Evolutionary conservation across 2,888 invertebrate genomes (phyloP).

Genomic region (Auanema sp.): DNA sequence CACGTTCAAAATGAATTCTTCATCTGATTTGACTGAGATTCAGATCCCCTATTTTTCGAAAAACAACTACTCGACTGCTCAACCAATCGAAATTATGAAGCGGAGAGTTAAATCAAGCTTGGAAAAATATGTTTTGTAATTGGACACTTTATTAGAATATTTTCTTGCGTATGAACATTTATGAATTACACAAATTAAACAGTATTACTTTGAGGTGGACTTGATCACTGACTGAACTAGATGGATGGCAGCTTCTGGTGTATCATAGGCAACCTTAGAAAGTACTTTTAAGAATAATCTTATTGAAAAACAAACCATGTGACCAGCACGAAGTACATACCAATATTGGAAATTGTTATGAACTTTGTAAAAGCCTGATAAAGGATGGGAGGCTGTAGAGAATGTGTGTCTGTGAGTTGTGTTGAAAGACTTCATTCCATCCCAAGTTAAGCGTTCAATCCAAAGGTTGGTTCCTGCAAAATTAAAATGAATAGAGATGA

Average conservation of each 20-base stretch:
- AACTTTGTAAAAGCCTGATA: conserved; percentile 48
- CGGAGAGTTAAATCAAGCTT: too few relatives aligned
- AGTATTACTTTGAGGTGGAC: conserved; percentile 24
- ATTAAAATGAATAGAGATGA: not conserved
- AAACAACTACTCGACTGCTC: too few relatives aligned
- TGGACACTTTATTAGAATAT: not conserved
- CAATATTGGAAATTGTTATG: conserved; percentile 76
- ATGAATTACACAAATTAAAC: conserved; percentile 7
- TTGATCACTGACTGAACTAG: conserved; percentile 24
- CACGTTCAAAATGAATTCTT: too few relatives aligned
- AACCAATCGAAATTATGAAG: too few relatives aligned
- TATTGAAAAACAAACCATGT: conserved; percentile 69
- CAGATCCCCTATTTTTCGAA: too few relatives aligned
- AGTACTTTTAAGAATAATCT: not conserved
- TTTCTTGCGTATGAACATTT: not conserved
- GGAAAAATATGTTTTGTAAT: not conserved
- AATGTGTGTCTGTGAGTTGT: conserved; percentile 44
- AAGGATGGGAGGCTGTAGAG: conserved; percentile 34
- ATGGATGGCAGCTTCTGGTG: conserved; percentile 41
- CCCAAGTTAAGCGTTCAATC: conserved; percentile 77
- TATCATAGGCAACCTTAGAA: conserved; percentile 44
- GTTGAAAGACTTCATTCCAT: conserved; percentile 71
- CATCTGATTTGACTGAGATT: too few relatives aligned
- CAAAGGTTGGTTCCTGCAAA: conserved; percentile 74
- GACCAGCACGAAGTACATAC: conserved; percentile 80